Evolutionary conservation across 2,888 invertebrate genomes (phyloP).

Genomic region (Diaprepes abbreviatus): DNA sequence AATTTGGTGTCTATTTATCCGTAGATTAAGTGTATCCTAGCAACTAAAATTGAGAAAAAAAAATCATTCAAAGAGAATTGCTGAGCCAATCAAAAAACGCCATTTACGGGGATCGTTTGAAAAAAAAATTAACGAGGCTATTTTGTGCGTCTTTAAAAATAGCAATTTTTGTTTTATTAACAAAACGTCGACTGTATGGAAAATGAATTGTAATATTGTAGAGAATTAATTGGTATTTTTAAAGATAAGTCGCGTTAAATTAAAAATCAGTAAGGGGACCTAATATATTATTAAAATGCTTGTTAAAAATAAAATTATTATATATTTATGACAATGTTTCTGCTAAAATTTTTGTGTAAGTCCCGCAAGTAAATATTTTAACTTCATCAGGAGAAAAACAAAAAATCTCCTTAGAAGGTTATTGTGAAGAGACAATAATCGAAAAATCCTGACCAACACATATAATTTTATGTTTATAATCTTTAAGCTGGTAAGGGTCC

Average conservation of each 20-base stretch:
- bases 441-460: conserved; percentile 60
- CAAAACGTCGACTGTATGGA: not conserved
- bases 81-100: conserved; percentile 70
- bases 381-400: conserved; percentile 54
- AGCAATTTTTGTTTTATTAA: not conserved
- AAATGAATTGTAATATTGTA: not conserved
- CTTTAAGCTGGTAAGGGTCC: conserved; percentile 69
- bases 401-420: conserved; percentile 62
- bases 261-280: conserved; percentile 61
- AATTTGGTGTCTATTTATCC: conserved; percentile 51
- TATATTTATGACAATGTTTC: conserved; percentile 30
- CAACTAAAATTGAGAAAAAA: conserved; percentile 54
- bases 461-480: conserved; percentile 43
- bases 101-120: conserved; percentile 35
- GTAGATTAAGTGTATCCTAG: conserved; percentile 53
- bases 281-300: conserved; percentile 50
- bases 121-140: conserved; percentile 20
- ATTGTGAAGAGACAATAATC: conserved; percentile 70
- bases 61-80: conserved; percentile 66
- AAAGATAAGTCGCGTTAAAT: conserved; percentile 28
- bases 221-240: conserved; percentile 31
- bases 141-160: conserved; percentile 42
- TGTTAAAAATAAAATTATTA: conserved; percentile 28
- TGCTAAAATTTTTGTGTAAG: conserved; percentile 40
- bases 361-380: conserved; percentile 56